Evolutionary conservation across 2,797 vertebrate genomes (phyloP).

Genomic region (Rhinophrynus dorsalis): DNA sequence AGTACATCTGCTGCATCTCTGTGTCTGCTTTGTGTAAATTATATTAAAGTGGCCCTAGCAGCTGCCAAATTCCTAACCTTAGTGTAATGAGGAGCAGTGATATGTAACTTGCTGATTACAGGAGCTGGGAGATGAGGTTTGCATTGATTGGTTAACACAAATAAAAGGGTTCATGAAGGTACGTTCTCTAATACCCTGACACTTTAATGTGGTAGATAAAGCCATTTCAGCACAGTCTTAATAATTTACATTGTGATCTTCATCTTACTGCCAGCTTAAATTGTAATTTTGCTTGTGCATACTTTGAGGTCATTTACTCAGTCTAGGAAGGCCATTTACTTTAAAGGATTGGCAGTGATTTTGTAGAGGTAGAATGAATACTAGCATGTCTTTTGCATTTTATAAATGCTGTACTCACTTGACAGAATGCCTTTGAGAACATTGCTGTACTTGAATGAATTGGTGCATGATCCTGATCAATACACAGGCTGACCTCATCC

Average conservation of each 20-base stretch:
- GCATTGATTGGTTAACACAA: slow-evolving; percentile 60
- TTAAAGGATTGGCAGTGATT: too few relatives aligned
- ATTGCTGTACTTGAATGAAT: not conserved
- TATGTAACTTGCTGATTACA: slow-evolving; percentile 60
- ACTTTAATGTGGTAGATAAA: not conserved
- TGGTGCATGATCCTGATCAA: not conserved
- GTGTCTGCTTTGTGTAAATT: slow-evolving; percentile 63
- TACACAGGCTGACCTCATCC: not conserved
- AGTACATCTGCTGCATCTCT: slow-evolving; percentile 71
- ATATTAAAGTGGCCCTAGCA: slow-evolving; percentile 67
- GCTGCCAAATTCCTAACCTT: slow-evolving; percentile 53
- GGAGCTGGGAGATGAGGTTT: slow-evolving; percentile 61
- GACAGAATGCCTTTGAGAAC: not conserved
- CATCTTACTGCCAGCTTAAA: not conserved
- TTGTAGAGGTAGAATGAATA: too few relatives aligned
- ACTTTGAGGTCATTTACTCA: not conserved
- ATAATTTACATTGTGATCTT: not conserved
- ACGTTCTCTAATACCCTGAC: slow-evolving; percentile 24
- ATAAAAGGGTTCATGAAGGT: slow-evolving; percentile 33
- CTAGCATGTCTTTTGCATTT: too few relatives aligned
- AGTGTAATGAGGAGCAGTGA: slow-evolving; percentile 57
- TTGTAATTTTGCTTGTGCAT: not conserved
- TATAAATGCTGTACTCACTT: too few relatives aligned
- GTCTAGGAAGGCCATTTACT: not conserved
- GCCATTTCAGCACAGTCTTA: not conserved